Evolutionary conservation across 2,888 invertebrate genomes (phyloP).

Genomic region (Archips crataeganus): DNA sequence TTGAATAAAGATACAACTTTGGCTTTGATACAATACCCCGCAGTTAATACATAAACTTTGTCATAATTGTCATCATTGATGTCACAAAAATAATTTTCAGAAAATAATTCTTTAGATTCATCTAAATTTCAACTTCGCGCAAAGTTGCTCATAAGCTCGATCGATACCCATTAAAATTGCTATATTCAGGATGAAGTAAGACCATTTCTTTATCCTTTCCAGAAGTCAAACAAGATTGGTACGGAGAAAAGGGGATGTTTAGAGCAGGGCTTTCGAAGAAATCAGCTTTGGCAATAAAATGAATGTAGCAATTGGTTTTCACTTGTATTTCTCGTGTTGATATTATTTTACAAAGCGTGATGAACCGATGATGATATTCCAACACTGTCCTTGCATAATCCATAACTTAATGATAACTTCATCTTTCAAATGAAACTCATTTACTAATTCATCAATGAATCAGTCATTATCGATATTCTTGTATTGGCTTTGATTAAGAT

Average conservation of each 20-base stretch:
- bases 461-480: neutral
- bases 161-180: too few relatives aligned
- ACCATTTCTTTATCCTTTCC: neutral
- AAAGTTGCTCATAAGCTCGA: too few relatives aligned
- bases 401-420: neutral
- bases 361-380: neutral
- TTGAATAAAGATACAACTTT: too few relatives aligned
- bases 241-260: neutral
- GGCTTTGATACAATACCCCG: too few relatives aligned
- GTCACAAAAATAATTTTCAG: too few relatives aligned
- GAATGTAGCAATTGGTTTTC: neutral
- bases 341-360: neutral
- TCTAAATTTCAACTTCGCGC: too few relatives aligned
- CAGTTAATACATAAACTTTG: too few relatives aligned
- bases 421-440: neutral
- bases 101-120: too few relatives aligned
- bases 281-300: neutral
- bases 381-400: neutral
- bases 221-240: neutral
- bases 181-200: neutral
- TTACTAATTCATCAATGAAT: constrained; percentile 1
- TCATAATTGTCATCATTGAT: too few relatives aligned
- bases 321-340: neutral
- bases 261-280: neutral
- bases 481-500: neutral